phyloP scores from a whole-genome alignment of 1,140 invertebrate genomes.

The Rhopalosiphum maidis region DNA sequence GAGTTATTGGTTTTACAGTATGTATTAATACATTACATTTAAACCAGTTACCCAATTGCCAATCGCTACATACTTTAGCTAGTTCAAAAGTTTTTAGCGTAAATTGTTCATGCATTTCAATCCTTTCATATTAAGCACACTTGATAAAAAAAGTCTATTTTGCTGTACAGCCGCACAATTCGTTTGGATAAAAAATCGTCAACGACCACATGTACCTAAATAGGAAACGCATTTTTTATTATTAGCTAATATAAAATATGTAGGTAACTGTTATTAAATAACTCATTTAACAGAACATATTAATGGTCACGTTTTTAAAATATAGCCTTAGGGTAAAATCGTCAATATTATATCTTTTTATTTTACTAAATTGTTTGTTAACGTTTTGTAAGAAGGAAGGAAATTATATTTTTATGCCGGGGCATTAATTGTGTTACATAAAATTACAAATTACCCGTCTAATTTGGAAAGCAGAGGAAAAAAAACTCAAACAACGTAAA shows the following conservation, averaged over 20 bases:
- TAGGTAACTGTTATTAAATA: neutral
- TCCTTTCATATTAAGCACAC: neutral
- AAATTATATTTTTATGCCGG: neutral
- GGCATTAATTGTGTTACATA: neutral
- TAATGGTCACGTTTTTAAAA: neutral
- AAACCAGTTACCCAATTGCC: neutral
- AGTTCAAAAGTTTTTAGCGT: neutral
- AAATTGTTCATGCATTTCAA: neutral
- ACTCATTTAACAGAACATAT: neutral
- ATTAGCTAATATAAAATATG: no score
- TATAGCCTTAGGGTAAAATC: neutral
- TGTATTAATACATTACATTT: neutral
- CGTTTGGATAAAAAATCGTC: neutral
- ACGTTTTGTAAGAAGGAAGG: neutral
- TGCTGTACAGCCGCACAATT: neutral
- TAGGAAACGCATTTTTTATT: neutral
- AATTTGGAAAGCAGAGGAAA: neutral
- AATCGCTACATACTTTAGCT: neutral
- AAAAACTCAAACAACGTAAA: neutral
- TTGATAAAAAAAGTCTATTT: neutral
- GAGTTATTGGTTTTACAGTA: neutral
- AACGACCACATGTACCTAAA: neutral
- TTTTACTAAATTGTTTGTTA: neutral
- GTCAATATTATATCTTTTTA: neutral
- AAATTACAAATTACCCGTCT: neutral